Conservation (phyloP, 2,113 vertebrate genomes). For the Hippocampus zosterae region DNA sequence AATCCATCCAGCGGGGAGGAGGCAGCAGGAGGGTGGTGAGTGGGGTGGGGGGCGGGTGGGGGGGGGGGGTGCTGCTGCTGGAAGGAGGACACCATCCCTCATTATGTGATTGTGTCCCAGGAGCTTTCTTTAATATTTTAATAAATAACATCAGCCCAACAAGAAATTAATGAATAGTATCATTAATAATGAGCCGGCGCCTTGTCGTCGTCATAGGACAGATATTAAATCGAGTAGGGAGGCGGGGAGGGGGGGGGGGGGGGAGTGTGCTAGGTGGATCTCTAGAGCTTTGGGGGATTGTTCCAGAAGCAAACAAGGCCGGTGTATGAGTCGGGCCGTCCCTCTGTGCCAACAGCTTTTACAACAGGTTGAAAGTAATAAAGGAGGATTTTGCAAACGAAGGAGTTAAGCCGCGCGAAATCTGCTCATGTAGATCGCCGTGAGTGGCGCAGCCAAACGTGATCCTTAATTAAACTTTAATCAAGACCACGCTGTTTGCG, state of each 20-base stretch:
- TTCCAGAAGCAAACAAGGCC: slow-evolving; percentile 98
- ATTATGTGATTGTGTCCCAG: slow-evolving; percentile 90
- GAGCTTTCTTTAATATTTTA: slow-evolving; percentile 99
- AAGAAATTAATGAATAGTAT: slow-evolving; percentile 99
- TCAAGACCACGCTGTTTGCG: slow-evolving; percentile 94
- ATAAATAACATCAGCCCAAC: slow-evolving; percentile 99
- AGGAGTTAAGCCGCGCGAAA: slow-evolving; percentile 99
- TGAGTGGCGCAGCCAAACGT: slow-evolving; percentile 99
- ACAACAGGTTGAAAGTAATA: slow-evolving; percentile 99
- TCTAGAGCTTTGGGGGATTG: slow-evolving; percentile 94
- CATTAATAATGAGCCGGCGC: slow-evolving; percentile 99
- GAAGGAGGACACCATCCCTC: slow-evolving; percentile 87
- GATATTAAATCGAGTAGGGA: slow-evolving; percentile 91
- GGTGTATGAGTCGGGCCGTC: slow-evolving; percentile 89
- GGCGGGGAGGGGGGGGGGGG: too few relatives aligned
- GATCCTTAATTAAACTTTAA: slow-evolving; percentile 99
- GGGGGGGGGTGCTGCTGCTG: slow-evolving; percentile 16
- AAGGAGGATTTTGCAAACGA: slow-evolving; percentile 99
- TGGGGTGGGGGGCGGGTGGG: slow-evolving; percentile 7
- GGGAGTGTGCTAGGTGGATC: slow-evolving; percentile 73
- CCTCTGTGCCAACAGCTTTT: slow-evolving; percentile 99
- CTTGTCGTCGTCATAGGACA: slow-evolving; percentile 98
- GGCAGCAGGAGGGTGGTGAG: neutral
- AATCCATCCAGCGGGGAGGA: slow-evolving; percentile 70
- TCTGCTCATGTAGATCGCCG: slow-evolving; percentile 99